These are phyloP conservation scores for Syrista parreyssii DNA, from an alignment of 2,888 invertebrate species.

Conservation along the genomic window DNA sequence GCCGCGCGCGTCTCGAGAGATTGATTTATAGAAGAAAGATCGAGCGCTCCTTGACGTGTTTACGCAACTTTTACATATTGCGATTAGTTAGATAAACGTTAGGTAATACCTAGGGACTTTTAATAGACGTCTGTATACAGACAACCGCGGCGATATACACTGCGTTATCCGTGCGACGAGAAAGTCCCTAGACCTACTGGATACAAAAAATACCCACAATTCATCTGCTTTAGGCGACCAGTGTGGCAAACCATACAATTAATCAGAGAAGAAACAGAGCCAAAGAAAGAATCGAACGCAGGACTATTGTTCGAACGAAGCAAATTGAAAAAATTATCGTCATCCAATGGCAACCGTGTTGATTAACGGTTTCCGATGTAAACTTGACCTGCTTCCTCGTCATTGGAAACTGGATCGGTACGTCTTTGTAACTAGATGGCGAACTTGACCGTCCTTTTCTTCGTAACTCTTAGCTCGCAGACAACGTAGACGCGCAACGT, in stretches of 20 bases:
- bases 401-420: background rate
- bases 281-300: background rate
- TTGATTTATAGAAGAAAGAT: background rate
- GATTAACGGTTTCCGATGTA: background rate
- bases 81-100: background rate
- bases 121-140: background rate
- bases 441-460: background rate
- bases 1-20: background rate
- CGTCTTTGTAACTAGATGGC: background rate
- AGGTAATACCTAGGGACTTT: background rate
- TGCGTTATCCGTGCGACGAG: background rate
- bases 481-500: background rate
- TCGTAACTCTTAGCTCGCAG: background rate
- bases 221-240: background rate
- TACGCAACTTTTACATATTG: constrained; percentile 3
- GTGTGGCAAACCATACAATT: background rate
- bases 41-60: background rate
- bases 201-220: background rate
- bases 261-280: background rate
- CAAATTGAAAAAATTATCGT: background rate
- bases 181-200: background rate
- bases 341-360: background rate
- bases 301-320: background rate
- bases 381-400: background rate
- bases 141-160: background rate